These are phyloP conservation scores for Gadopsis bispinosus DNA, from an alignment of 2,797 vertebrate genomes.

Conservation along the genomic window DNA sequence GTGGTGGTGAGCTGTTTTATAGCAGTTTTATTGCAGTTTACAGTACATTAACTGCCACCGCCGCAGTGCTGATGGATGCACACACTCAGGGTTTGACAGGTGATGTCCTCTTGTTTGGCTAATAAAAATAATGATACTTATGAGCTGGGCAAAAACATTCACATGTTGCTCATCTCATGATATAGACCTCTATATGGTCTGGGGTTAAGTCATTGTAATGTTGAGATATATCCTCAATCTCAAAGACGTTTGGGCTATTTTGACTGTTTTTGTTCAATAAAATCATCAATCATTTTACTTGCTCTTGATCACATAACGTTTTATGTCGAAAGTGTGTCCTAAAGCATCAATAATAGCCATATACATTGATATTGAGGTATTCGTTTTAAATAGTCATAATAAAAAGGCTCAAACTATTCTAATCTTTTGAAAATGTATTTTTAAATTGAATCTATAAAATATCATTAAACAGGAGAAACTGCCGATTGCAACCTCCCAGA, in stretches of 20 bases:
- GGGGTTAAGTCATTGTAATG: background rate
- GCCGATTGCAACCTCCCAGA: background rate
- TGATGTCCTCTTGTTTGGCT: slow-evolving; percentile 20
- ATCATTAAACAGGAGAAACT: background rate
- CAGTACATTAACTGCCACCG: slow-evolving; percentile 41
- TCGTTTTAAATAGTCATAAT: background rate
- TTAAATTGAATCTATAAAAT: background rate
- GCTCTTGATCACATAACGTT: background rate
- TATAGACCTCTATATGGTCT: background rate
- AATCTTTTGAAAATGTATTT: no score
- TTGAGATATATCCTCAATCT: background rate
- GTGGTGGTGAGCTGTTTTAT: slow-evolving; percentile 37
- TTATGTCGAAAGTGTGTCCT: background rate
- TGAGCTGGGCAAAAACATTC: background rate
- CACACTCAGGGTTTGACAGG: slow-evolving; percentile 35
- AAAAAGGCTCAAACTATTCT: no score
- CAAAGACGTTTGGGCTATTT: background rate
- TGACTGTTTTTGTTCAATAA: background rate
- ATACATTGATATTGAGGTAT: background rate
- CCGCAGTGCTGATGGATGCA: slow-evolving; percentile 19
- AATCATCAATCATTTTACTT: background rate
- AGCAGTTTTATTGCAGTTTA: slow-evolving; percentile 59
- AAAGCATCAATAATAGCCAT: background rate
- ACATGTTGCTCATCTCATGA: background rate
- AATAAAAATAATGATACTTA: slow-evolving; percentile 4